Conservation (phyloP, 2,113 vertebrate species). For the Passer domesticus region DNA sequence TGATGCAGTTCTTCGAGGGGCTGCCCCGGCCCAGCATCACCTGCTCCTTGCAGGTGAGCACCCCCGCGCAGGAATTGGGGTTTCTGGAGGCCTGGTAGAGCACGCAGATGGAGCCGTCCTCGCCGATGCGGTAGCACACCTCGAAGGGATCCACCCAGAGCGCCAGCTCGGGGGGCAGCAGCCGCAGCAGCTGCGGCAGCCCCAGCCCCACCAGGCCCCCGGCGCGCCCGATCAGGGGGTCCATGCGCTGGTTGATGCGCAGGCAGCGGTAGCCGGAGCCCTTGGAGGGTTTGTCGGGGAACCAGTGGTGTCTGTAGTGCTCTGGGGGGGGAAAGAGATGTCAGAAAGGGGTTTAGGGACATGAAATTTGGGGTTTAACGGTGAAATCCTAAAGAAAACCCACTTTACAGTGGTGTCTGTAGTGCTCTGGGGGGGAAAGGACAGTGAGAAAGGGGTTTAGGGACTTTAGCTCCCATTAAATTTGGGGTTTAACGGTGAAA, state of each 20-base stretch:
- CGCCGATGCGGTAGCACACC: slow-evolving; percentile 87
- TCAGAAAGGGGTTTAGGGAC: too few relatives aligned
- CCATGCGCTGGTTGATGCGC: slow-evolving; percentile 87
- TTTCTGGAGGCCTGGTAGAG: slow-evolving; percentile 72
- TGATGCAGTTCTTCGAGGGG: slow-evolving; percentile 83
- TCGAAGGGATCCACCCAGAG: slow-evolving; percentile 89
- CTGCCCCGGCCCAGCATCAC: slow-evolving; percentile 76
- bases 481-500: too few relatives aligned
- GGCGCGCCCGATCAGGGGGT: slow-evolving; percentile 82
- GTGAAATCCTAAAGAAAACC: too few relatives aligned
- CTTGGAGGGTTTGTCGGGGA: slow-evolving; percentile 82
- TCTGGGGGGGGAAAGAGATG: too few relatives aligned
- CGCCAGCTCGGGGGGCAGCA: slow-evolving; percentile 85
- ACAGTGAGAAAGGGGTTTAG: too few relatives aligned
- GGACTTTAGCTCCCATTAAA: too few relatives aligned
- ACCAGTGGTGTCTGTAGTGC: slow-evolving; percentile 24
- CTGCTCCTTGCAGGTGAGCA: slow-evolving; percentile 82
- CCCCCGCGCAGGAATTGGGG: slow-evolving; percentile 47
- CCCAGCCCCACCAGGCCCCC: slow-evolving; percentile 79
- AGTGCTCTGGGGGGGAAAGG: too few relatives aligned
- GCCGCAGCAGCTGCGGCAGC: slow-evolving; percentile 72
- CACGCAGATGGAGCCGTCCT: slow-evolving; percentile 88
- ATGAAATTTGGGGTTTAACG: too few relatives aligned
- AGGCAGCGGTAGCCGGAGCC: slow-evolving; percentile 88
- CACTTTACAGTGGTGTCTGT: too few relatives aligned